Evolutionary conservation across 2,888 invertebrate species (phyloP).

Genomic region (Crocallis elinguaria): DNA sequence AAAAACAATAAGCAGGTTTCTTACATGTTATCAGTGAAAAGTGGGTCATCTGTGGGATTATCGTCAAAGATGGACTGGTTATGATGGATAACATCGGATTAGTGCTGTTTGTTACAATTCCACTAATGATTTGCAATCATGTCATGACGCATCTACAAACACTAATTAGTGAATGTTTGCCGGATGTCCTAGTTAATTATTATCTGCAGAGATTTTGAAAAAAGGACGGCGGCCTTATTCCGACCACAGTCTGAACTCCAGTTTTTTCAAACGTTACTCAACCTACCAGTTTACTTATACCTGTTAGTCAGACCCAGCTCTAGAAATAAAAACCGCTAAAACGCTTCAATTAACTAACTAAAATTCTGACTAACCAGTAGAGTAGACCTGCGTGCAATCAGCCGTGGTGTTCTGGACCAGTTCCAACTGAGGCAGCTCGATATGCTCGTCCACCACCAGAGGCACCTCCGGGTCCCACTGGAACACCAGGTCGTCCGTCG

Average conservation of each 20-base stretch:
- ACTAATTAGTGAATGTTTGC: background rate
- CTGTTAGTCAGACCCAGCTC: too few relatives aligned
- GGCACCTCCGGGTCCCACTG: conserved; percentile 97
- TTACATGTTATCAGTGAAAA: conserved; percentile 13
- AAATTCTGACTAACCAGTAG: conserved; percentile 87
- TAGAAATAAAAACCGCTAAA: too few relatives aligned
- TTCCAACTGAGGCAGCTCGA: conserved; percentile 95
- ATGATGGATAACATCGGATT: conserved; percentile 29
- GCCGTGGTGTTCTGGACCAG: conserved; percentile 95
- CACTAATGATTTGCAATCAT: conserved; percentile 18
- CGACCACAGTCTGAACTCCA: too few relatives aligned
- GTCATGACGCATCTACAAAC: background rate
- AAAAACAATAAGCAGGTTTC: background rate
- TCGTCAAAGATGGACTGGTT: conserved; percentile 15
- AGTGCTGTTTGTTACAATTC: conserved; percentile 16
- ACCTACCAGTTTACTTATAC: too few relatives aligned
- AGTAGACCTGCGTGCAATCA: conserved; percentile 96
- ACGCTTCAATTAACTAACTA: too few relatives aligned
- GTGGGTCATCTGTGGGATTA: conserved; percentile 31
- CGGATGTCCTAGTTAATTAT: background rate
- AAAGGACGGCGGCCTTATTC: too few relatives aligned
- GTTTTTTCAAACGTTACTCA: too few relatives aligned
- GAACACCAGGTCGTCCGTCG: conserved; percentile 96
- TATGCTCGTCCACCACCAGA: conserved; percentile 94
- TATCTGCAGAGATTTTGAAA: too few relatives aligned